Conservation (phyloP, 1,140 invertebrate genomes). For the Bicyclus anynana region DNA sequence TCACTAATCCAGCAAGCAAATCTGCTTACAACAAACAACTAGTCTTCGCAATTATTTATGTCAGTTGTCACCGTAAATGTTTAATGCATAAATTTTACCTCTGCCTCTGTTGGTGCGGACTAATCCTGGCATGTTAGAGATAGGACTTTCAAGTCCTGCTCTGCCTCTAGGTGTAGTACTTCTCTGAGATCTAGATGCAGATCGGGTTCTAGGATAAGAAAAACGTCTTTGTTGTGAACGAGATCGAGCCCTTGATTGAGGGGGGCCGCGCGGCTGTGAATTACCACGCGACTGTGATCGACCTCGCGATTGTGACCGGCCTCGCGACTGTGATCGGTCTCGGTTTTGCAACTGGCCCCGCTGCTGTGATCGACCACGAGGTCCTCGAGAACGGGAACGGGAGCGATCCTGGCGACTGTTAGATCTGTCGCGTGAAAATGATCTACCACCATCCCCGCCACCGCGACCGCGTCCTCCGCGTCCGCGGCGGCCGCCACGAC, state of each 20-base stretch:
- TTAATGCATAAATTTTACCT: constrained; percentile 24
- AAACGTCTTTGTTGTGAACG: constrained; percentile 45
- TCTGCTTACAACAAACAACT: too few species aligned
- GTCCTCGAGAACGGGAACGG: constrained; percentile 43
- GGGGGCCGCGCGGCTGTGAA: constrained; percentile 18
- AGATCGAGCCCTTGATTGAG: constrained; percentile 45
- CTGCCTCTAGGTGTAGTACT: constrained; percentile 59
- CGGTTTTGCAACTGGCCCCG: too few species aligned
- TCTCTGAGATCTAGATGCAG: constrained; percentile 48
- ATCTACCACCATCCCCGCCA: constrained; percentile 30
- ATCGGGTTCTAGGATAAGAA: constrained; percentile 48
- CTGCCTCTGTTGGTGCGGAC: constrained; percentile 39
- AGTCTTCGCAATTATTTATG: too few species aligned
- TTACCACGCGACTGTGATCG: constrained; percentile 36
- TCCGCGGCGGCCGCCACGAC: constrained; percentile 36
- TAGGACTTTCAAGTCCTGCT: constrained; percentile 53
- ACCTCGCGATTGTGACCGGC: constrained; percentile 30
- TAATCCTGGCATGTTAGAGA: constrained; percentile 46
- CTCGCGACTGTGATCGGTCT: constrained; percentile 38
- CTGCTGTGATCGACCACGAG: constrained; percentile 28
- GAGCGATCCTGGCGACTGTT: constrained; percentile 37
- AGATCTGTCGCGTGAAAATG: constrained; percentile 33
- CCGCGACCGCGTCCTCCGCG: constrained; percentile 35
- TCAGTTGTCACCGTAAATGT: too few species aligned
- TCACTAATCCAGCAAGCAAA: too few species aligned